Conservation (phyloP, 2,888 invertebrate species). For the Cryptus armator region DNA sequence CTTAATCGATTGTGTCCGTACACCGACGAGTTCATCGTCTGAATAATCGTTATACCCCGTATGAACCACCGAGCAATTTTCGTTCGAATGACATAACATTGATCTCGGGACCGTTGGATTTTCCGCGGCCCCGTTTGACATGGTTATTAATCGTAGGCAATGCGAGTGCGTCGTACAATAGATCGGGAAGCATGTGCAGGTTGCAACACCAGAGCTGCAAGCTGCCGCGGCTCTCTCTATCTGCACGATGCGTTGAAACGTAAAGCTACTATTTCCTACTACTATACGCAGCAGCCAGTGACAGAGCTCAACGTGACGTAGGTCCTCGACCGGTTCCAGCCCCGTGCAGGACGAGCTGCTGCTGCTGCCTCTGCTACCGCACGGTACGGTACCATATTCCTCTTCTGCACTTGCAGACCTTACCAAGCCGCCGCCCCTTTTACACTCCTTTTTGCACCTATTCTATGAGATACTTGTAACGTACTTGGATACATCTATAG, state of each 20-base stretch:
- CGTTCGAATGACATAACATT: constrained; percentile 54
- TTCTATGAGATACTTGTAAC: constrained; percentile 4
- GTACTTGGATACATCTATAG: constrained; percentile 14
- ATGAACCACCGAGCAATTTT: constrained; percentile 47
- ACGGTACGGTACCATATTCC: constrained; percentile 66
- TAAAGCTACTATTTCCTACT: neutral
- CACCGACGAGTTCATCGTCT: constrained; percentile 68
- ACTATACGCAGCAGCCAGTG: neutral
- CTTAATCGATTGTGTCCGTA: constrained; percentile 55
- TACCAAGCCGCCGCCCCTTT: constrained; percentile 51
- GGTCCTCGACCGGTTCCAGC: constrained; percentile 37
- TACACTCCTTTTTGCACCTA: constrained; percentile 57
- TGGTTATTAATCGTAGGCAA: neutral
- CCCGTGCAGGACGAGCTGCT: constrained; percentile 41
- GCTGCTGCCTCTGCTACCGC: constrained; percentile 59
- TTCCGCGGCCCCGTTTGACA: constrained; percentile 21
- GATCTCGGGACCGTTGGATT: constrained; percentile 27
- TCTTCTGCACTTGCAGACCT: constrained; percentile 54
- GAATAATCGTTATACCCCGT: constrained; percentile 46
- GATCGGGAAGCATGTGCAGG: neutral
- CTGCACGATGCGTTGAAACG: constrained; percentile 10
- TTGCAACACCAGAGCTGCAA: constrained; percentile 40
- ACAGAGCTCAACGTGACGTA: constrained; percentile 49
- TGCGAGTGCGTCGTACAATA: neutral
- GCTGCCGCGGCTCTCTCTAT: neutral